Evolutionary conservation across 2,888 invertebrate species (phyloP).

Genomic region (Volucella inanis): DNA sequence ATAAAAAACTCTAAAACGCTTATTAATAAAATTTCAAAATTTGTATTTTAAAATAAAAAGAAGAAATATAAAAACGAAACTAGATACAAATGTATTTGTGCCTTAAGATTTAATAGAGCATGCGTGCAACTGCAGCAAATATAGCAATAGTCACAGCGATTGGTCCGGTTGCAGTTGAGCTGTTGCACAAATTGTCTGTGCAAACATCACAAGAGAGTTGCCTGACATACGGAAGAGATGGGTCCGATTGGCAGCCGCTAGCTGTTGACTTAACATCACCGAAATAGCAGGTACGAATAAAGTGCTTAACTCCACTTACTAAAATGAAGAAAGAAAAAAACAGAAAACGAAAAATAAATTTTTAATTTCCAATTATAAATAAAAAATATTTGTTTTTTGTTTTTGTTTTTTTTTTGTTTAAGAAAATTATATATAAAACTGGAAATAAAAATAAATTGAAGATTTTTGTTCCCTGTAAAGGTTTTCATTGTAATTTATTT

Average conservation of each 20-base stretch:
- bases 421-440: no score
- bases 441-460: no score
- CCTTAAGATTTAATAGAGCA: conserved; percentile 78
- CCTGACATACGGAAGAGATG: conserved; percentile 78
- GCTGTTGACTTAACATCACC: conserved; percentile 79
- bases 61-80: conserved; percentile 28
- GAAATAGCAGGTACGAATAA: conserved; percentile 79
- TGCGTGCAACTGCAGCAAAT: conserved; percentile 79
- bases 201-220: conserved; percentile 80
- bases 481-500: no score
- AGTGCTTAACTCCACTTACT: conserved; percentile 76
- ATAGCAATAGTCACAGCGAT: conserved; percentile 78
- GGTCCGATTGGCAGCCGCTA: conserved; percentile 79
- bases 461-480: no score
- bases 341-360: no score
- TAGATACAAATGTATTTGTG: conserved; percentile 55
- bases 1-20: conserved; percentile 20
- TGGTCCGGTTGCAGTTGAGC: conserved; percentile 78
- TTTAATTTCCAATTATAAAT: no score
- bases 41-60: conserved; percentile 42
- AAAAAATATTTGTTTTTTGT: no score
- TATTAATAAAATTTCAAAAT: conserved; percentile 61
- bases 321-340: conserved; percentile 33
- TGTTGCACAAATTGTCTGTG: conserved; percentile 79
- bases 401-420: no score